Evolutionary conservation across 2,888 invertebrate genomes (phyloP).

Genomic region (Drosophila maculinotata): DNA sequence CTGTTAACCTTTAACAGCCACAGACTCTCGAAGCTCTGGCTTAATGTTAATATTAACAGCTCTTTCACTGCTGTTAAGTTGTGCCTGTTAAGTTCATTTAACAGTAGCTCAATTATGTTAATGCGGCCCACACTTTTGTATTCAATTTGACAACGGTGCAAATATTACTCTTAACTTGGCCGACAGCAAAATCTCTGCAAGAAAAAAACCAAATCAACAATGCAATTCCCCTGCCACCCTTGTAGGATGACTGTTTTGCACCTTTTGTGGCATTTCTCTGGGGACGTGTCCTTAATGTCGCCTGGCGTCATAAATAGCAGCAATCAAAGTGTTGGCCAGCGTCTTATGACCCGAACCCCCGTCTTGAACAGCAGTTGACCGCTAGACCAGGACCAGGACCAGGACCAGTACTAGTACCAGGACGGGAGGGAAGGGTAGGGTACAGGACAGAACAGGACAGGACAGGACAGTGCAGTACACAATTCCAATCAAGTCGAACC

Average conservation of each 20-base stretch:
- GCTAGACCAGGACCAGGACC: too few relatives aligned
- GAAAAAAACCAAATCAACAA: conserved; percentile 1
- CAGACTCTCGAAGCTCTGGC: not conserved
- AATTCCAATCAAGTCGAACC: conserved; percentile 66
- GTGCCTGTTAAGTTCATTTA: too few relatives aligned
- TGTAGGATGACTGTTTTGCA: not conserved
- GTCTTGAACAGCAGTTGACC: not conserved
- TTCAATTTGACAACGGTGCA: not conserved
- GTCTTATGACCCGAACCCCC: conserved; percentile 9
- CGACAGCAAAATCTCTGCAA: not conserved
- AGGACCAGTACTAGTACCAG: too few relatives aligned
- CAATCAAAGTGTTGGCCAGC: conserved; percentile 32
- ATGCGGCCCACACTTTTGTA: not conserved
- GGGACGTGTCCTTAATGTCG: conserved; percentile 11
- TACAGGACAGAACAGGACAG: not conserved
- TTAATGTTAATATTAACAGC: not conserved
- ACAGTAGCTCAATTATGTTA: not conserved
- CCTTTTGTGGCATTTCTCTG: conserved; percentile 2
- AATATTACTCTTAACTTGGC: not conserved
- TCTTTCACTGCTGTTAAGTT: not conserved
- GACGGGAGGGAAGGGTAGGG: too few relatives aligned
- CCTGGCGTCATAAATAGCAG: conserved; percentile 40
- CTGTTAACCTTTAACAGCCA: too few relatives aligned
- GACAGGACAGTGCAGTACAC: conserved; percentile 9
- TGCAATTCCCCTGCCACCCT: not conserved